These are phyloP conservation scores for Parnassius orleans DNA, from an alignment of 2,888 invertebrate species.

Conservation along the genomic window DNA sequence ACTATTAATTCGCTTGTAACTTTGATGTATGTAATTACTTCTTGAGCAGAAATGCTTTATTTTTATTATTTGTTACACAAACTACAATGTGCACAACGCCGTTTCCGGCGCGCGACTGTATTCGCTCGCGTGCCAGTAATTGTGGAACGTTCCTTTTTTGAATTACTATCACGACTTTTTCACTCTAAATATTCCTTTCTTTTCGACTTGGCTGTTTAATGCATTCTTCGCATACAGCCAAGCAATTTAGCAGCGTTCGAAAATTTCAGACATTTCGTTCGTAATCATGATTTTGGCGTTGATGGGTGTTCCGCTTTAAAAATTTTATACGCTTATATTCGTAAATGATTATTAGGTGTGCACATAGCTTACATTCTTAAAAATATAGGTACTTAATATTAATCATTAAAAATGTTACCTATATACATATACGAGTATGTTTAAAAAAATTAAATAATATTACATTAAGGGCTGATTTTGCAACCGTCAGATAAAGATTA, in stretches of 20 bases:
- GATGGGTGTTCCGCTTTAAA: slow-evolving; percentile 12
- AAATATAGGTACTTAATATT: no score
- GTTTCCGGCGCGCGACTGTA: slow-evolving; percentile 68
- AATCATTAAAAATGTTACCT: no score
- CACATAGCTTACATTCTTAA: no score
- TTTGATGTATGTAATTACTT: no score
- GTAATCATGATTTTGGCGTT: slow-evolving; percentile 32
- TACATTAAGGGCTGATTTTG: no score
- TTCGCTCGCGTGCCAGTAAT: slow-evolving; percentile 79
- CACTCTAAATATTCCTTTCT: slow-evolving; percentile 73
- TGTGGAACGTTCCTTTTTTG: slow-evolving; percentile 75
- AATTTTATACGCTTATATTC: background rate
- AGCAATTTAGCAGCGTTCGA: slow-evolving; percentile 63
- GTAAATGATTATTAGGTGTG: background rate
- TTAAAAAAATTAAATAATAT: no score
- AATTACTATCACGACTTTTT: slow-evolving; percentile 80
- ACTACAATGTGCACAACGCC: slow-evolving; percentile 53
- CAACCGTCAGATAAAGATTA: no score
- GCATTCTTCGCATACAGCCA: slow-evolving; percentile 74
- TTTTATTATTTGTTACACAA: background rate
- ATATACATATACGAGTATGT: no score
- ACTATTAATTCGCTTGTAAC: no score
- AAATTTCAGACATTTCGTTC: slow-evolving; percentile 67
- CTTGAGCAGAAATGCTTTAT: no score
- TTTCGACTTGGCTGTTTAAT: slow-evolving; percentile 47